Evolutionary conservation across 92 coral and sea anemone genomes (phyloP).

Genomic region (Diadumene lineata): DNA sequence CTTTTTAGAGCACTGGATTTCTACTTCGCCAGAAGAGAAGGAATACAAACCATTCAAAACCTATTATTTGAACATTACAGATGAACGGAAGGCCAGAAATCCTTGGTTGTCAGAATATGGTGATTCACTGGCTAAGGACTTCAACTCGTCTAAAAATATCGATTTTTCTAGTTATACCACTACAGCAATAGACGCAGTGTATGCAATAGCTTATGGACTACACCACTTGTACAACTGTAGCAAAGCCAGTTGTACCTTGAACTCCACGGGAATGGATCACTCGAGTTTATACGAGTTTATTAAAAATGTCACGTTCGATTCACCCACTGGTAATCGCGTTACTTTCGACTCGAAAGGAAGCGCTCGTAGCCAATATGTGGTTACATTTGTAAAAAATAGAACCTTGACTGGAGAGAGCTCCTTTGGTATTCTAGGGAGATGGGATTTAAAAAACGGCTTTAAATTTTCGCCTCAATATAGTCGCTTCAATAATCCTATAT

Average conservation of each 20-base stretch:
- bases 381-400: slow-evolving; percentile 38
- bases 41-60: slow-evolving; percentile 44
- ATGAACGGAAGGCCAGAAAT: slow-evolving; percentile 43
- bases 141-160: slow-evolving; percentile 21
- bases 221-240: slow-evolving; percentile 65
- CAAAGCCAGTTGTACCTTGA: slow-evolving; percentile 14
- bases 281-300: slow-evolving; percentile 42
- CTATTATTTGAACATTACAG: slow-evolving; percentile 53
- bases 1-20: slow-evolving; percentile 49
- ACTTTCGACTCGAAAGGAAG: slow-evolving; percentile 70
- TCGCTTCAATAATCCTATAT: slow-evolving; percentile 16
- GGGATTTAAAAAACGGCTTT: slow-evolving; percentile 47
- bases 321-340: slow-evolving; percentile 65
- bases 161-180: slow-evolving; percentile 65
- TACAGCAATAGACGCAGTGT: slow-evolving; percentile 80
- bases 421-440: slow-evolving; percentile 51
- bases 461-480: slow-evolving; percentile 1
- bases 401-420: neutral
- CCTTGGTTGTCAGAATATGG: slow-evolving; percentile 56
- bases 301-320: slow-evolving; percentile 48
- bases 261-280: slow-evolving; percentile 28
- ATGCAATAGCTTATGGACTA: slow-evolving; percentile 73
- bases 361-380: slow-evolving; percentile 33
- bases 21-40: slow-evolving; percentile 44
- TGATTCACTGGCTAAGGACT: slow-evolving; percentile 18